Base-by-base conservation (phyloP, 1,140 invertebrate genomes). In the Zaprionus nigranus region DNA sequence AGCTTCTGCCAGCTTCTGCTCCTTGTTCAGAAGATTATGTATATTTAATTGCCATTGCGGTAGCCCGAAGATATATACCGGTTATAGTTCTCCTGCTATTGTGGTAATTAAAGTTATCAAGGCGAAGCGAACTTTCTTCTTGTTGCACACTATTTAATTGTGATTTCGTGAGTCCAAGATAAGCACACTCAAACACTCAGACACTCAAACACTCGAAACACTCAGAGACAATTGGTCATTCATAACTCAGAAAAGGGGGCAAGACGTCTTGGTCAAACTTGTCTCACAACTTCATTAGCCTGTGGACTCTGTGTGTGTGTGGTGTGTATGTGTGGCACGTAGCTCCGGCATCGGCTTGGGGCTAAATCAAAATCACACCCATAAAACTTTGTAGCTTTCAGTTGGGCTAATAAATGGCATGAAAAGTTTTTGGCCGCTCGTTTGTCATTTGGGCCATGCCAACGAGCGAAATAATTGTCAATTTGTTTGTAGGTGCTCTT, bases 301-400 rank as follows among this genome's bases (percentile, higher is more conserved):
- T 28, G 34, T 28, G 34, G 24, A 40, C n/a, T 17, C 2, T 38
- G 36, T 38, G 13, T 38, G 36, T 38, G 36, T 5, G 36, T 38
- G 36, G 36, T 38, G 36, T 36, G 12, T 12, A 30, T 58, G 51
- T 36, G 40, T 54, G 57, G 28, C 62, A 72, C 62, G 30, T 67
- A 67, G 17, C 6, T 3, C 0, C 22, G 70, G 24, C 62, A 70
- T 62, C 46, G 66, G 73, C 81, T 68, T 22, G 64, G 62, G 68
- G 81, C 81, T 83, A 83, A 83, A 83, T 83, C 81, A 83, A 83
- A 83, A 83, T 83, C 81, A 82, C 81, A 84, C 81, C 77, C 74
- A 66, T 67, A 73, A 77, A 83, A 83, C 79, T 83, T 83, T 56
- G 68, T 24, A 74, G 81, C 46, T 51, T 51, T 51, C 46, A 22